phyloP scores from a whole-genome alignment of 1,140 invertebrate species.

The Nomia melanderi region DNA sequence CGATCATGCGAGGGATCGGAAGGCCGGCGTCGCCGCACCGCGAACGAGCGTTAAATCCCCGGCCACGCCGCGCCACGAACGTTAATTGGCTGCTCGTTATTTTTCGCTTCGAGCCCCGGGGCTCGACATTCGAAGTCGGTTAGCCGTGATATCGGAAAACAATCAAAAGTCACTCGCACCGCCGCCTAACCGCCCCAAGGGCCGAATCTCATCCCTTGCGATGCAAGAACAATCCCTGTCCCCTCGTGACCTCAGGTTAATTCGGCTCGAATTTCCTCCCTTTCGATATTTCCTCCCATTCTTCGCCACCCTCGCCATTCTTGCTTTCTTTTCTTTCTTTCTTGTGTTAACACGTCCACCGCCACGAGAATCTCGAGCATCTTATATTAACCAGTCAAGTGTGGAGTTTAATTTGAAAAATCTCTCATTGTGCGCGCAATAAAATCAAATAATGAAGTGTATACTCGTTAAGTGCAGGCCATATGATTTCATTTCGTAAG shows the following conservation, averaged over 20 bases:
- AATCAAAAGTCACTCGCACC: conserved; percentile 57
- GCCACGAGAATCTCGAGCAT: no score
- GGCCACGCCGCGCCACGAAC: conserved; percentile 9
- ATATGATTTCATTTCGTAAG: no score
- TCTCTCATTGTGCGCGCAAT: no score
- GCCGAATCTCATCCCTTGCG: background rate
- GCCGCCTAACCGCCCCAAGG: background rate
- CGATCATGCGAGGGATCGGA: background rate
- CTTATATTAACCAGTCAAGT: no score
- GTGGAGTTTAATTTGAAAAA: no score
- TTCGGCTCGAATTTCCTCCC: conserved; percentile 53
- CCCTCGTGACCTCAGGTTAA: conserved; percentile 47
- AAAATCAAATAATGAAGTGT: no score
- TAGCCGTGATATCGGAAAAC: conserved; percentile 68
- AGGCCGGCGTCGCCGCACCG: background rate
- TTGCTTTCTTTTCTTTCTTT: background rate
- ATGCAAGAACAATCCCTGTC: background rate
- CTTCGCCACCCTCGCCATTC: no score
- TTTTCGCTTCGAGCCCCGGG: conserved; percentile 45
- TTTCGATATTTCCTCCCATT: conserved; percentile 39
- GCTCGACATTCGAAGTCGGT: conserved; percentile 42
- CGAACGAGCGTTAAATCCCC: background rate
- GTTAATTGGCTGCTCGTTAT: conserved; percentile 67
- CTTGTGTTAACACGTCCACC: background rate
- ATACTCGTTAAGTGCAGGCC: no score